Evolutionary conservation across 2,113 vertebrate species (phyloP).

Genomic region (Heptranchias perlo): DNA sequence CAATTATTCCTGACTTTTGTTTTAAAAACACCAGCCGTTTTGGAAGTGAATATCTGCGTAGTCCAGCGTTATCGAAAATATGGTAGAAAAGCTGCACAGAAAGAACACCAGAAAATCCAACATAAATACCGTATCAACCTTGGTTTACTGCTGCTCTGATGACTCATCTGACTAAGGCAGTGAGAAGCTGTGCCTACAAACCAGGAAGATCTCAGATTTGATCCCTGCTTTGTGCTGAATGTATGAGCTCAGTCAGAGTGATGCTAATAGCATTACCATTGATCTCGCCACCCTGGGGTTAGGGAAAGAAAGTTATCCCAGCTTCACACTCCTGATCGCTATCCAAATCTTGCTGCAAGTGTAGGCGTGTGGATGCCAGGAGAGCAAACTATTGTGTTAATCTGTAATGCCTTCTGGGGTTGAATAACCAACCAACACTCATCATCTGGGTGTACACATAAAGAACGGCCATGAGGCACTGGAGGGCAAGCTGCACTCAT

Average conservation of each 20-base stretch:
- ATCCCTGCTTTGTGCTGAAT: no score
- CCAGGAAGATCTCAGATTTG: no score
- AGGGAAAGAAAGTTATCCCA: not conserved
- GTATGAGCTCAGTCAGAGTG: no score
- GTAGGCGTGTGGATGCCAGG: not conserved
- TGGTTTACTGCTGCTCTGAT: no score
- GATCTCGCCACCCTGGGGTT: not conserved
- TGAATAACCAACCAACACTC: not conserved
- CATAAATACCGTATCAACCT: no score
- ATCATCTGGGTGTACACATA: not conserved
- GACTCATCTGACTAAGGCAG: no score
- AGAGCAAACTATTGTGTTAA: no score
- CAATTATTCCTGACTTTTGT: not conserved
- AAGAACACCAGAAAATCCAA: not conserved
- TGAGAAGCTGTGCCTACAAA: no score
- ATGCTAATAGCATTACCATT: not conserved
- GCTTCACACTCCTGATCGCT: not conserved
- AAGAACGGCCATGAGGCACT: not conserved
- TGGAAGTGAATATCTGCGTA: not conserved
- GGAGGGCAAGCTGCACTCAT: not conserved
- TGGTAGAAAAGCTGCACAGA: not conserved
- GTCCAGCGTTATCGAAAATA: not conserved
- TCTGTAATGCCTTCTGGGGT: not conserved
- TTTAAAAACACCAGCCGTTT: not conserved
- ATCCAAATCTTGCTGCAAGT: not conserved